Evolutionary conservation across 37 sponge, comb jelly and placozoan species (phyloP).

Genomic region (Mnemiopsis leidyi): DNA sequence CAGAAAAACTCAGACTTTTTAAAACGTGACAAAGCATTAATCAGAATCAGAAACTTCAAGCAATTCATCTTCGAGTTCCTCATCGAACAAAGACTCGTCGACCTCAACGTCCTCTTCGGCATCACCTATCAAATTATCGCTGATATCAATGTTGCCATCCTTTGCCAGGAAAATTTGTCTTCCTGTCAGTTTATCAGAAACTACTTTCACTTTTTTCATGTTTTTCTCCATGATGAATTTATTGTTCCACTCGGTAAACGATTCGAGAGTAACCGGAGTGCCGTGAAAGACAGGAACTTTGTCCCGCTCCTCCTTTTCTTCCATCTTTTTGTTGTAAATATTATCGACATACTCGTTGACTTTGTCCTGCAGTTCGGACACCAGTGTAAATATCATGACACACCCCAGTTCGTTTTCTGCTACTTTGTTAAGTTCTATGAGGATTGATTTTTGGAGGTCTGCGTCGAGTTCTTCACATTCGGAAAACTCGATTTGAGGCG

Average conservation of each 20-base stretch:
- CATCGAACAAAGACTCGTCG: constrained; percentile 57
- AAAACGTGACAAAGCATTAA: background rate
- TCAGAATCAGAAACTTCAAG: constrained; percentile 31
- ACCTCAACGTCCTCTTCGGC: constrained; percentile 57
- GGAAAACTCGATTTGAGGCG: constrained; percentile 3
- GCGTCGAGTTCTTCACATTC: constrained; percentile 33
- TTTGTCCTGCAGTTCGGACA: constrained; percentile 47
- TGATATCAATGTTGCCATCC: constrained; percentile 35
- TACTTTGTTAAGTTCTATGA: constrained; percentile 30
- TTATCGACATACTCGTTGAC: constrained; percentile 50
- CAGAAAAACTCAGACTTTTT: background rate
- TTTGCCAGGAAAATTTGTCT: constrained; percentile 62
- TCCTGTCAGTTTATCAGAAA: constrained; percentile 49
- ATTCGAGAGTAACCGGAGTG: constrained; percentile 34
- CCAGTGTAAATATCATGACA: constrained; percentile 58
- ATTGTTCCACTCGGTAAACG: constrained; percentile 26
- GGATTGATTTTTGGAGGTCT: constrained; percentile 33
- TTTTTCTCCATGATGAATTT: constrained; percentile 38
- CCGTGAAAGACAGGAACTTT: constrained; percentile 59
- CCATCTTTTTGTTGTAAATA: constrained; percentile 40
- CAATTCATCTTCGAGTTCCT: constrained; percentile 30
- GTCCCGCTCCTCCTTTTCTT: constrained; percentile 40
- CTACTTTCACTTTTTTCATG: constrained; percentile 37
- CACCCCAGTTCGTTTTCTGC: constrained; percentile 47
- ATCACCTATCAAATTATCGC: constrained; percentile 22